These are phyloP conservation scores for Felis catus DNA, from an alignment of 2,113 vertebrate genomes.

Conservation along the genomic window F.catus_Fca126_mat1.0 CM031411.1:5829501-5830000, in stretches of 20 bases:
- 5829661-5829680: too few relatives aligned
- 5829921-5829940: too few relatives aligned
- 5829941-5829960: neutral
- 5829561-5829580: rapidly evolving
- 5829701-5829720: rapidly evolving
- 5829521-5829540: neutral
- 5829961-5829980: too few relatives aligned
- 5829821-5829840: neutral
- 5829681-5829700: rapidly evolving
- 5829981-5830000: rapidly evolving
- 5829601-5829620: rapidly evolving
- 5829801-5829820: rapidly evolving
- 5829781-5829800: neutral
- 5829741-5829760: rapidly evolving
- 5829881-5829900: rapidly evolving
- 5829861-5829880: neutral
- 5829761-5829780: neutral
- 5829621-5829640: rapidly evolving
- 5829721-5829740: rapidly evolving
- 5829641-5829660: too few relatives aligned
- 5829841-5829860: neutral
- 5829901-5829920: too few relatives aligned
- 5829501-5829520: neutral
- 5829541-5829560: neutral
- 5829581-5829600: rapidly evolving